A percentile compares a stretch with the other conserved stretches of the same genome.
Conservation (phyloP, 2,113 vertebrate genomes). For the Candoia aspera region DNA sequence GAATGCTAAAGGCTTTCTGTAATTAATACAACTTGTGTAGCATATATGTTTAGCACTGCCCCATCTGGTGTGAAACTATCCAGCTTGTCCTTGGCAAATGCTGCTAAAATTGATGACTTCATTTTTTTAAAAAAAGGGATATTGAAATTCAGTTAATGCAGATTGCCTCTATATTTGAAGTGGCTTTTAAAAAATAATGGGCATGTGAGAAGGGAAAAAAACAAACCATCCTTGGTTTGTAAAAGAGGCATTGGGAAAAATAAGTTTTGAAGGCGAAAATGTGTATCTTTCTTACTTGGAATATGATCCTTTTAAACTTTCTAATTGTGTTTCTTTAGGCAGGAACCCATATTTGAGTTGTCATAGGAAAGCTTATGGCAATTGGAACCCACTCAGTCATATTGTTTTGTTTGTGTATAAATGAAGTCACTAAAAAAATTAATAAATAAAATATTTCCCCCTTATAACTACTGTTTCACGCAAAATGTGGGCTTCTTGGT, state of each 20-base stretch:
- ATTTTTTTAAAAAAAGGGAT: constrained; percentile 41
- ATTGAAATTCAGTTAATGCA: constrained; percentile 65
- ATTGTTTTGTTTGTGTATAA: neutral
- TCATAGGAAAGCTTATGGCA: neutral
- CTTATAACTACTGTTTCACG: too few relatives aligned
- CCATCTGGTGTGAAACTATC: constrained; percentile 63
- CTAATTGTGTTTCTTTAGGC: neutral
- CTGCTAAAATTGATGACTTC: constrained; percentile 61
- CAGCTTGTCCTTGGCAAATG: constrained; percentile 49
- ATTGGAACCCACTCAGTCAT: neutral
- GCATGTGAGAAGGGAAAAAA: neutral
- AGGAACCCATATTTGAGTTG: neutral
- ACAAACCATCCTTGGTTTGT: constrained; percentile 21
- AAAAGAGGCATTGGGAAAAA: constrained; percentile 16
- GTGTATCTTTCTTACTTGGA: neutral
- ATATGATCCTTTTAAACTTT: fast-evolving
- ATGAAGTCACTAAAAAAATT: too few relatives aligned
- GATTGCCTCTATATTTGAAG: constrained; percentile 48
- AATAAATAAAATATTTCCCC: too few relatives aligned
- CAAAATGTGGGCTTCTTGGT: too few relatives aligned
- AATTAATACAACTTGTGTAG: constrained; percentile 62
- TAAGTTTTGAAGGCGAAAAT: neutral
- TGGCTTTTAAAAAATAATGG: constrained; percentile 15
- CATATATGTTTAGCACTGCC: constrained; percentile 58
- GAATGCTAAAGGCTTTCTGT: constrained; percentile 55